These are phyloP conservation scores for Falcunculus frontatus DNA, from an alignment of 2,113 vertebrate species.

Conservation along the genomic window DNA sequence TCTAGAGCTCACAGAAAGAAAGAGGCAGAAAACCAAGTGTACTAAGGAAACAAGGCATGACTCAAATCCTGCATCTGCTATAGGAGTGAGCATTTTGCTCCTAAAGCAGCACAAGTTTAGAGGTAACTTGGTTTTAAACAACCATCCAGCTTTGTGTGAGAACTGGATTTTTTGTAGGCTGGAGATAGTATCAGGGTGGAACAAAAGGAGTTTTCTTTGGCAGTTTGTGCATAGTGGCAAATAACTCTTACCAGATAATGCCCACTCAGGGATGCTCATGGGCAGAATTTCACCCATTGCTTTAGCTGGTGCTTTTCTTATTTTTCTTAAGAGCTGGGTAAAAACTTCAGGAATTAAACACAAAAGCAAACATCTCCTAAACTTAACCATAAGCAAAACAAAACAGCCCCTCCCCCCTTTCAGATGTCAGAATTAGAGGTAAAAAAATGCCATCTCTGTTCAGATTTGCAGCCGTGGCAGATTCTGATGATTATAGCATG, in stretches of 20 bases:
- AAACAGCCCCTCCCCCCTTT: background rate
- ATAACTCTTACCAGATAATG: background rate
- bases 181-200: slow-evolving; percentile 60
- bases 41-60: background rate
- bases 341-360: background rate
- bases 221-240: slow-evolving; percentile 41
- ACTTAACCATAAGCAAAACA: background rate
- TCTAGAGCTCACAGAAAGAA: slow-evolving; percentile 30
- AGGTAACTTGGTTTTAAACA: slow-evolving; percentile 35
- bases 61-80: slow-evolving; percentile 39
- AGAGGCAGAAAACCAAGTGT: background rate
- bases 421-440: background rate
- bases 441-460: background rate
- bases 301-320: background rate
- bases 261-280: background rate
- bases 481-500: background rate
- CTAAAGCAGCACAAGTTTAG: background rate
- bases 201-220: slow-evolving; percentile 68
- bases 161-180: background rate
- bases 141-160: background rate
- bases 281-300: background rate
- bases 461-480: background rate
- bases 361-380: background rate
- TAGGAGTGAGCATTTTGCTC: slow-evolving; percentile 8
- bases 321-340: background rate